phyloP scores from a whole-genome alignment of 2,797 vertebrate species.

The Sus cebifrons region DNA sequence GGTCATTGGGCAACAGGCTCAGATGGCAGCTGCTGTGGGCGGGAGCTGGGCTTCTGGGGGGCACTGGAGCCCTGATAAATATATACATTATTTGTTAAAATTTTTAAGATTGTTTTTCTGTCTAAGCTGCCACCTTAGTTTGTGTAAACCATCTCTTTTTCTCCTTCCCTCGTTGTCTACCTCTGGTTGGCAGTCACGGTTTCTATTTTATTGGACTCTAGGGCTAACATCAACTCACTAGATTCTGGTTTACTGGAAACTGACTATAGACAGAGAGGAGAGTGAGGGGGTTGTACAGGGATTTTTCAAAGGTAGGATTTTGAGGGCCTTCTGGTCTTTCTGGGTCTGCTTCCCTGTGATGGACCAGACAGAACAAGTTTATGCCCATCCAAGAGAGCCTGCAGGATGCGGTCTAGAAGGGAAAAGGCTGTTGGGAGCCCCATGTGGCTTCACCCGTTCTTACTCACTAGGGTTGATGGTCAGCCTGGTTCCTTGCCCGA shows the following conservation, averaged over 20 bases:
- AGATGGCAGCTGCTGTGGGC: background rate
- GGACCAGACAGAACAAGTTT: background rate
- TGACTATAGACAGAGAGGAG: background rate
- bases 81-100: background rate
- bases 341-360: background rate
- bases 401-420: background rate
- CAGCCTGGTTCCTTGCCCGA: slow-evolving; percentile 69
- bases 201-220: slow-evolving; percentile 58
- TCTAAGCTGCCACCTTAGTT: slow-evolving; percentile 21
- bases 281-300: background rate
- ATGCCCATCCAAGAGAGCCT: background rate
- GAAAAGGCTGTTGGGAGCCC: background rate
- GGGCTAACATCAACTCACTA: background rate
- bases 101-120: background rate
- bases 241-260: slow-evolving; percentile 67
- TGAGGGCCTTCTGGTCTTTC: background rate
- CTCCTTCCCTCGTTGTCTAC: slow-evolving; percentile 41
- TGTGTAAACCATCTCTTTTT: background rate
- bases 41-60: background rate
- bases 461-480: slow-evolving; percentile 43
- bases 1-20: background rate
- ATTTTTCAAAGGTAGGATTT: background rate
- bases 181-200: background rate
- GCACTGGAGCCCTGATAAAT: background rate
- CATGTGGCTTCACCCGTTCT: background rate